Conservation (phyloP, 2,797 vertebrate genomes). For the Poeciliopsis turneri region DNA sequence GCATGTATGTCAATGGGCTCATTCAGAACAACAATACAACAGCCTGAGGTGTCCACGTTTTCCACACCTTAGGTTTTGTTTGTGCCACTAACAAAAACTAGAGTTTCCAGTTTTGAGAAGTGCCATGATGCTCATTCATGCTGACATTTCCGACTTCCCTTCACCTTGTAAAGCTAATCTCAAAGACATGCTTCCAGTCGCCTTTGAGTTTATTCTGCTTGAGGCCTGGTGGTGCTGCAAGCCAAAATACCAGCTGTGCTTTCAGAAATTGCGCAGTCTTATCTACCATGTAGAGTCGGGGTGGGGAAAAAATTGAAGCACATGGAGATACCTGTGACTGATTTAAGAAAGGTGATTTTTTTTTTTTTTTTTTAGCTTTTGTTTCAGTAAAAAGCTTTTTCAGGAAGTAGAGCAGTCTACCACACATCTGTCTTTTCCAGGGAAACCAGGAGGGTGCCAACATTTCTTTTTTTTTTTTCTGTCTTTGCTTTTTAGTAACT, state of each 20-base stretch:
- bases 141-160: neutral
- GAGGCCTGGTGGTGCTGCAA: conserved; percentile 12
- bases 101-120: conserved; percentile 53
- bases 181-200: neutral
- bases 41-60: neutral
- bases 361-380: neutral
- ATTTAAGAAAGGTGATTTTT: neutral
- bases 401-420: neutral
- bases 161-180: neutral
- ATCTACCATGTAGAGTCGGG: conserved; percentile 12
- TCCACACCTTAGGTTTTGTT: conserved; percentile 28
- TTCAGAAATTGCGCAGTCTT: conserved; percentile 40
- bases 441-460: neutral
- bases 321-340: neutral
- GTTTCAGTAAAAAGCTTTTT: neutral
- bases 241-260: conserved; percentile 47
- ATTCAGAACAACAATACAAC: conserved; percentile 27
- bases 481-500: neutral
- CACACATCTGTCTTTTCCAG: neutral
- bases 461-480: neutral
- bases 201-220: neutral
- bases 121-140: neutral
- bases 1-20: neutral
- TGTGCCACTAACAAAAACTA: conserved; percentile 40
- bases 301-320: neutral